A percentile compares a stretch with the other conserved stretches of the same genome.
phyloP scores from a whole-genome alignment of 2,797 vertebrate species.

The Pangasius djambal region DNA sequence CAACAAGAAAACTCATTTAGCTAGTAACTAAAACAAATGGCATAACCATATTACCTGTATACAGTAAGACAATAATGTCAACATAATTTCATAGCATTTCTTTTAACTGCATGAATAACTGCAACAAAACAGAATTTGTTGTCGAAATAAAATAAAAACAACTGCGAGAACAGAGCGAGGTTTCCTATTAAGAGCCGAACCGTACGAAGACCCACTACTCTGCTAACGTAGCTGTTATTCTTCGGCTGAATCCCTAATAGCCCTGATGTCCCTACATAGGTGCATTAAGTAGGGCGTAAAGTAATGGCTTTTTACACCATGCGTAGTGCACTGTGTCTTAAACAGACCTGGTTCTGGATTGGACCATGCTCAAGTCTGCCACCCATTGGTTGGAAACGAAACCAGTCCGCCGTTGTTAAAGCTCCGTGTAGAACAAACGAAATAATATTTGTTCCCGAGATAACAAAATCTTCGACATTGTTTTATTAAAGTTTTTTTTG shows the following conservation, averaged over 20 bases:
- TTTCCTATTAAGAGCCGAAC: neutral
- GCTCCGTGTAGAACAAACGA: slow-evolving; percentile 17
- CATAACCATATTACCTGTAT: neutral
- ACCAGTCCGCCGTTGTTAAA: neutral
- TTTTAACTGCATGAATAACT: neutral
- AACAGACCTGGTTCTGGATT: neutral
- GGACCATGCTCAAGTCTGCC: slow-evolving; percentile 4
- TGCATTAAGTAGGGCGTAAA: neutral
- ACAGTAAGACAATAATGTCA: neutral
- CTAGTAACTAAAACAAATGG: neutral
- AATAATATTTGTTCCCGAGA: neutral
- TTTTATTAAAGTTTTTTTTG: neutral
- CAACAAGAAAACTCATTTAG: neutral
- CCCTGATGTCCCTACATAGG: neutral
- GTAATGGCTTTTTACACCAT: neutral
- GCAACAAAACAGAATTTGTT: neutral
- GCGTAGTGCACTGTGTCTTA: neutral
- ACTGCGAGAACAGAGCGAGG: neutral
- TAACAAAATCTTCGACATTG: neutral
- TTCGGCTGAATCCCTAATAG: neutral
- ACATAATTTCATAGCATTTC: neutral
- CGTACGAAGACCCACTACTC: neutral
- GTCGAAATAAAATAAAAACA: neutral
- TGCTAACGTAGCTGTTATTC: slow-evolving; percentile 16
- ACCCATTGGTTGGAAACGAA: slow-evolving; percentile 5